Conservation (phyloP, 2,888 invertebrate species). For the Pachliopta kotzebuea region DNA sequence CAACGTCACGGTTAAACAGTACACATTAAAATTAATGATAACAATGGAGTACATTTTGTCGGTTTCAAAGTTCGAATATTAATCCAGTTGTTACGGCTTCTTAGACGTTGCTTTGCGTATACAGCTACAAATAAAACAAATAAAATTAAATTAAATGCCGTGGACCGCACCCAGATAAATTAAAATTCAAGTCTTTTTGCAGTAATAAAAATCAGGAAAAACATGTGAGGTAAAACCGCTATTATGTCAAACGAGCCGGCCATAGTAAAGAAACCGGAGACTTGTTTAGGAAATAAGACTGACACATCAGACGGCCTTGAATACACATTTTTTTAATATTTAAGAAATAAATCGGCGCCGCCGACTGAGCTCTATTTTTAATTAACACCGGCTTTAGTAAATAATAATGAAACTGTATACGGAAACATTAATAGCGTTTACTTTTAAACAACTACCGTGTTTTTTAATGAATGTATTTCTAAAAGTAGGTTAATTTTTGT, state of each 20-base stretch:
- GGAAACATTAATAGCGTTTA: constrained; percentile 9
- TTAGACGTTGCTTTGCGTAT: neutral
- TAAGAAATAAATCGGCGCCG: constrained; percentile 19
- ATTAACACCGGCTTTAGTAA: constrained; percentile 12
- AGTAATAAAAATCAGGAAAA: constrained; percentile 9
- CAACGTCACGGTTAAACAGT: neutral
- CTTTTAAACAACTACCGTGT: constrained; percentile 11
- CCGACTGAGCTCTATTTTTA: constrained; percentile 18
- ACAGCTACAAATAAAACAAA: neutral
- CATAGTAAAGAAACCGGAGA: constrained; percentile 18
- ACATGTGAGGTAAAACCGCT: constrained; percentile 3
- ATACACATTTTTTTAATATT: constrained; percentile 16
- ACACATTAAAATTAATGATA: neutral
- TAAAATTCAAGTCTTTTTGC: constrained; percentile 5
- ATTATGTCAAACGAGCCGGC: constrained; percentile 5
- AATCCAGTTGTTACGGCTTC: neutral
- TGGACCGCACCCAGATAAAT: neutral
- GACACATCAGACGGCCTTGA: constrained; percentile 25
- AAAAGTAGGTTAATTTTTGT: neutral
- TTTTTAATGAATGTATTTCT: neutral
- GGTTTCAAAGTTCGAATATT: neutral
- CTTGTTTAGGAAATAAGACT: constrained; percentile 24
- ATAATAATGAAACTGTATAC: constrained; percentile 17
- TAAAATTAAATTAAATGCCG: neutral
- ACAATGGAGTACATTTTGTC: neutral